Evolutionary conservation across 1,140 invertebrate genomes (phyloP).

Genomic region (Ips nitidus): DNA sequence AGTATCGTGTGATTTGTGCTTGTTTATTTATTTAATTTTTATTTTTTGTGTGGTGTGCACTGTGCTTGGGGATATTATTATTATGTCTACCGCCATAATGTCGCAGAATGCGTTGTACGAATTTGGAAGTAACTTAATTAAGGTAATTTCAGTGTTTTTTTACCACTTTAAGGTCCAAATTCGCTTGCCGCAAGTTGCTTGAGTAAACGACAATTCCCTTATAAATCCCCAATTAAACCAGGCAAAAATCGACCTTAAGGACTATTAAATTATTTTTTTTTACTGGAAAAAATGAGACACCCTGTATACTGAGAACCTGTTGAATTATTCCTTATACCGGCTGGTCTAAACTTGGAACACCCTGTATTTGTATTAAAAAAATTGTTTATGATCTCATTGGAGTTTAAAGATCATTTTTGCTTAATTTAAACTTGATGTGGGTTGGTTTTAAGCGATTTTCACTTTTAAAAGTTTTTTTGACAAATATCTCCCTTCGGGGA

Average conservation of each 20-base stretch:
- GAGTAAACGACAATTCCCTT: not conserved
- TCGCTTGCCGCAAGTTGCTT: not conserved
- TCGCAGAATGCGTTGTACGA: slow-evolving; percentile 50
- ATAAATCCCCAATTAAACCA: not conserved
- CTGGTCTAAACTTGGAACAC: no score
- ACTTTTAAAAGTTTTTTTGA: no score
- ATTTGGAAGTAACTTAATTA: slow-evolving; percentile 50
- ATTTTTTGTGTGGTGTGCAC: slow-evolving; percentile 12
- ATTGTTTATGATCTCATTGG: no score
- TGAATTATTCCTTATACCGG: no score
- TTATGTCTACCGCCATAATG: slow-evolving; percentile 52
- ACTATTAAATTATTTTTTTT: no score
- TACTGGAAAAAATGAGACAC: no score
- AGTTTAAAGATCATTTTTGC: no score
- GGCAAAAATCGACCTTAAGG: not conserved
- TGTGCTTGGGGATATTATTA: slow-evolving; percentile 39
- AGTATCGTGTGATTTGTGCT: slow-evolving; percentile 44
- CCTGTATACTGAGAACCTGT: no score
- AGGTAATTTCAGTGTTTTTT: slow-evolving; percentile 39
- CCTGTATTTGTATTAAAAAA: no score
- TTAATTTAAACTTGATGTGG: no score
- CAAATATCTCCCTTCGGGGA: no score
- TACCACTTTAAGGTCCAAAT: not conserved
- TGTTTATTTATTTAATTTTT: slow-evolving; percentile 28
- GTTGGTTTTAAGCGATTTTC: no score